Evolutionary conservation across 2,113 vertebrate species (phyloP), one percentile per base, ranked within the genome.

Genomic region (Python bivittatus): DNA sequence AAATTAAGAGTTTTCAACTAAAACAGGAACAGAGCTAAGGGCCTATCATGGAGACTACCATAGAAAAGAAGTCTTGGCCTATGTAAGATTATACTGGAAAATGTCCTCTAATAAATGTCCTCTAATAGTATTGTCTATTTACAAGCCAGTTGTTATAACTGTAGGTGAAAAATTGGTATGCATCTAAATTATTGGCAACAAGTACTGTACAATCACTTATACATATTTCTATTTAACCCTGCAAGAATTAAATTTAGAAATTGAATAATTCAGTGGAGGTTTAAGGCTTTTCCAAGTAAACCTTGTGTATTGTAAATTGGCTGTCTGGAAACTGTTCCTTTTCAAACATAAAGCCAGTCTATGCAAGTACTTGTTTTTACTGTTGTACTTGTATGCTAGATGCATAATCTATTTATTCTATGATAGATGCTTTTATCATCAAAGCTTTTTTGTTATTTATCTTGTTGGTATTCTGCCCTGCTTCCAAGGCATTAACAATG

Each of bases 101-200:
- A 56, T 56, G 56, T 56, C 29, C 56, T 58, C 11, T 22, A 15
- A 13, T 20, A 85, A 0, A 94, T 88, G 91, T 61, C 2, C 33
- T 93, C 48, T 92, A 85, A 53, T 86, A 91, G 93, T 88, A 57
- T 94, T 84, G 84, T 91, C 79, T 25, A 60, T 53, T 88, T 60
- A 68, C 91, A 85, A 22, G 4, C 33, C 42, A 86, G 8, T 29
- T 27, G 17, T n/a, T 88, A 17, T 53, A 48, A 92, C 44, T 20
- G 44, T 6, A 84, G 83, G 83, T n/a, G 94, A 60, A n/a, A 0
- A 2, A 87, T 91, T 92, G 84, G 44, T 58, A 27, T 90, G 57
- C n/a, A 17, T 88, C 23, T 90, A 44, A 92, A 61, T 90, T 61
- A 92, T 88, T 61, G n/a, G 53, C 56, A 88, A 90, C 10, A 38